These are phyloP conservation scores for Pachypanchax playfairii DNA, from an alignment of 2,113 vertebrate genomes.

Conservation along the genomic window DNA sequence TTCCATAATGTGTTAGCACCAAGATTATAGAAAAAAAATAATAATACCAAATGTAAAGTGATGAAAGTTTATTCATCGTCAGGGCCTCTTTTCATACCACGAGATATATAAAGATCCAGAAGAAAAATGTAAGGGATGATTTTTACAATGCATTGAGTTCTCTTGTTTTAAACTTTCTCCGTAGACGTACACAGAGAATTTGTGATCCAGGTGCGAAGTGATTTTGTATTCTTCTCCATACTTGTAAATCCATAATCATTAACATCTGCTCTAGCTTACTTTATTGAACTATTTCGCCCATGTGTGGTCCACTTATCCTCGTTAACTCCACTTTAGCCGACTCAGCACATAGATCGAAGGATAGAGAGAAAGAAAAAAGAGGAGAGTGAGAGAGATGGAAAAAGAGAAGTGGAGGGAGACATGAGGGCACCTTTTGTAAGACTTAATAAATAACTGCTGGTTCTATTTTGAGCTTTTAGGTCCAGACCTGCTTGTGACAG, in stretches of 20 bases:
- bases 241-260: constrained; percentile 82
- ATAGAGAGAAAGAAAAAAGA: constrained; percentile 52
- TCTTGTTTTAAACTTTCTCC: constrained; percentile 14
- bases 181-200: constrained; percentile 38
- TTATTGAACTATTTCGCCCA: constrained; percentile 78
- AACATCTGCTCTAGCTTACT: constrained; percentile 80
- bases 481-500: constrained; percentile 13
- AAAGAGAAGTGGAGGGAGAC: constrained; percentile 30
- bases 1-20: constrained; percentile 74
- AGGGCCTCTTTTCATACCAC: constrained; percentile 35
- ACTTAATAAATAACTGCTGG: constrained; percentile 61
- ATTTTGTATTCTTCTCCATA: constrained; percentile 70
- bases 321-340: constrained; percentile 79
- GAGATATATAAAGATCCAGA: constrained; percentile 26
- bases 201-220: constrained; percentile 52
- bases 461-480: constrained; percentile 52
- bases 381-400: constrained; percentile 42
- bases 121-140: constrained; percentile 23
- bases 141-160: constrained; percentile 17
- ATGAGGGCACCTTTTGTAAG: constrained; percentile 53
- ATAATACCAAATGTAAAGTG: constrained; percentile 60
- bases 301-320: constrained; percentile 80
- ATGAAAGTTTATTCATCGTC: constrained; percentile 60
- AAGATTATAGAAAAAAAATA: constrained; percentile 58
- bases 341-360: constrained; percentile 72